Conservation (phyloP, 1,140 invertebrate genomes). For the Thaumatotibia leucotreta region DNA sequence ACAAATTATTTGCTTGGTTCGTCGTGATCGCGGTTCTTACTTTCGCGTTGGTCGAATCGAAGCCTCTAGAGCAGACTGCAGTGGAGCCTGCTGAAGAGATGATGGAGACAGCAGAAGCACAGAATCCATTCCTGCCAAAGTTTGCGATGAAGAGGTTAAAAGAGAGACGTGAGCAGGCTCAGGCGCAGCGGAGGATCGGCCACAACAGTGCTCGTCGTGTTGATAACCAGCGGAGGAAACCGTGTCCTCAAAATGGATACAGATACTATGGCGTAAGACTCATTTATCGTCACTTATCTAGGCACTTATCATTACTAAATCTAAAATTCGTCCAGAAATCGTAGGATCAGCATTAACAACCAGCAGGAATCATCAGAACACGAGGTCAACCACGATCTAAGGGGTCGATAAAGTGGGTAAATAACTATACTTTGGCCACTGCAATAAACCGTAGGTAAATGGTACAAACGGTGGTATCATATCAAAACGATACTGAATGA, state of each 20-base stretch:
- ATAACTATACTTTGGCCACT: too few species aligned
- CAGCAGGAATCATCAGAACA: too few species aligned
- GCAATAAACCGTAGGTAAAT: too few species aligned
- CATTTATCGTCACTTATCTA: too few species aligned
- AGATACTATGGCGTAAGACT: conserved; percentile 19
- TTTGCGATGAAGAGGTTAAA: conserved; percentile 61
- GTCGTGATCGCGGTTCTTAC: conserved; percentile 23
- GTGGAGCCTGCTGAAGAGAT: conserved; percentile 24
- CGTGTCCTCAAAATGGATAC: conserved; percentile 19
- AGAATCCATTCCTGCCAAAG: conserved; percentile 57
- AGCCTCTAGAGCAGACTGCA: conserved; percentile 32
- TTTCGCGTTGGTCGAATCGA: conserved; percentile 25
- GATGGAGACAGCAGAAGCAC: conserved; percentile 59
- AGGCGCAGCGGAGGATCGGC: conserved; percentile 43
- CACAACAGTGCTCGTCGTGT: conserved; percentile 18
- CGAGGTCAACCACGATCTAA: too few species aligned
- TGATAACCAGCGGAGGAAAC: not conserved
- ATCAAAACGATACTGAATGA: too few species aligned
- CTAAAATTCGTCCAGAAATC: too few species aligned
- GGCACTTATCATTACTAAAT: too few species aligned
- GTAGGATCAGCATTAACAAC: too few species aligned
- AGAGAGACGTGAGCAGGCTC: conserved; percentile 42
- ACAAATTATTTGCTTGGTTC: conserved; percentile 24
- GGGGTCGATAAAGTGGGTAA: too few species aligned
- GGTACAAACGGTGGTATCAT: too few species aligned